Evolutionary conservation across 1,140 invertebrate genomes (phyloP).

Genomic region (Drosophila serrata): DNA sequence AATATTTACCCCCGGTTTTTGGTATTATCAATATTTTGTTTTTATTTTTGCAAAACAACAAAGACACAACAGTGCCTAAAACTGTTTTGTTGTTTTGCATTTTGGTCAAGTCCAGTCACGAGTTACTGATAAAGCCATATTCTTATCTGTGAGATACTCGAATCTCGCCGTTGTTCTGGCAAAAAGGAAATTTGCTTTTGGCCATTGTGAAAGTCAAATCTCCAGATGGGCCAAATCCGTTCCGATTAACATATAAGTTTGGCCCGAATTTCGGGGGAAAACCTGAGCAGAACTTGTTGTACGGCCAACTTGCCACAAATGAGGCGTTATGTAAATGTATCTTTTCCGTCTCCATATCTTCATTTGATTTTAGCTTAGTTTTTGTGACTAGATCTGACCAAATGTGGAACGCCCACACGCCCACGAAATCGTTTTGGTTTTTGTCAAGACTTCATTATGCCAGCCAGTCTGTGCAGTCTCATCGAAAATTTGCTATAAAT

Average conservation of each 20-base stretch:
- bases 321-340: conserved; percentile 57
- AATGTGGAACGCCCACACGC: conserved; percentile 67
- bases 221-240: conserved; percentile 12
- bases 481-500: conserved; percentile 46
- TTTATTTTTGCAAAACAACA: conserved; percentile 26
- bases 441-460: conserved; percentile 68
- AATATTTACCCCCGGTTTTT: conserved; percentile 25
- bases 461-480: conserved; percentile 46
- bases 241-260: conserved; percentile 51
- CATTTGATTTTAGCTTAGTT: conserved; percentile 40
- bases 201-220: conserved; percentile 31
- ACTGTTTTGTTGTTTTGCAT: conserved; percentile 38
- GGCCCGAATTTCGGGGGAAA: conserved; percentile 46
- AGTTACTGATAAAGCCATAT: conserved; percentile 47
- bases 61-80: conserved; percentile 13
- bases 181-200: conserved; percentile 48
- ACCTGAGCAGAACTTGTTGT: conserved; percentile 35
- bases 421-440: conserved; percentile 13
- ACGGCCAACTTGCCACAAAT: conserved; percentile 53
- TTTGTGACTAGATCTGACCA: conserved; percentile 59
- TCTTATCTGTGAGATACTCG: conserved; percentile 46
- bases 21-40: conserved; percentile 22
- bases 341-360: conserved; percentile 14
- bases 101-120: conserved; percentile 42
- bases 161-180: conserved; percentile 27